Evolutionary conservation across 2,797 vertebrate genomes (phyloP).

Genomic region (Falco cherrug): DNA sequence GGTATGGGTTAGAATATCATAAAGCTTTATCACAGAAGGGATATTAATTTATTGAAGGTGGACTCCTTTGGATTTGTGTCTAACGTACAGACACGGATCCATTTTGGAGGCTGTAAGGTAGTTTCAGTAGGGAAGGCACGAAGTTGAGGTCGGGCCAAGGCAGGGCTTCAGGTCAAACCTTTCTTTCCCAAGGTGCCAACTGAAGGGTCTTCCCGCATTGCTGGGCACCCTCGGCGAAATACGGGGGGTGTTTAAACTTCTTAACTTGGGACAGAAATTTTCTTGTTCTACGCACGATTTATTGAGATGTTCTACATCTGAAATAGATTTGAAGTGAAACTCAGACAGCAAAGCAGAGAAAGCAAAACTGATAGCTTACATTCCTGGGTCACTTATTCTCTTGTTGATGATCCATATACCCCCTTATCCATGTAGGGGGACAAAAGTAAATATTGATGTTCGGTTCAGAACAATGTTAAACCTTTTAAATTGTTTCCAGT

Average conservation of each 20-base stretch:
- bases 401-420: background rate
- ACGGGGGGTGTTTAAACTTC: rapidly evolving
- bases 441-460: background rate
- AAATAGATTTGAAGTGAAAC: background rate
- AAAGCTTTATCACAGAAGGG: background rate
- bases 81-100: rapidly evolving
- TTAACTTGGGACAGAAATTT: background rate
- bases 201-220: background rate
- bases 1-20: background rate
- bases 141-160: background rate
- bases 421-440: background rate
- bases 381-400: background rate
- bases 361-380: background rate
- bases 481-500: background rate
- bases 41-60: background rate
- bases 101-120: background rate
- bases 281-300: background rate
- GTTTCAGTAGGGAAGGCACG: background rate
- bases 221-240: background rate
- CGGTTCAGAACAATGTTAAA: background rate
- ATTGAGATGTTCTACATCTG: background rate
- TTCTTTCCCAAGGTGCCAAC: background rate
- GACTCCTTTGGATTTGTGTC: background rate
- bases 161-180: background rate
- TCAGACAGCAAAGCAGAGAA: background rate